phyloP scores from a whole-genome alignment of 2,888 invertebrate species.

The Ditylenchus weischeri region DNA sequence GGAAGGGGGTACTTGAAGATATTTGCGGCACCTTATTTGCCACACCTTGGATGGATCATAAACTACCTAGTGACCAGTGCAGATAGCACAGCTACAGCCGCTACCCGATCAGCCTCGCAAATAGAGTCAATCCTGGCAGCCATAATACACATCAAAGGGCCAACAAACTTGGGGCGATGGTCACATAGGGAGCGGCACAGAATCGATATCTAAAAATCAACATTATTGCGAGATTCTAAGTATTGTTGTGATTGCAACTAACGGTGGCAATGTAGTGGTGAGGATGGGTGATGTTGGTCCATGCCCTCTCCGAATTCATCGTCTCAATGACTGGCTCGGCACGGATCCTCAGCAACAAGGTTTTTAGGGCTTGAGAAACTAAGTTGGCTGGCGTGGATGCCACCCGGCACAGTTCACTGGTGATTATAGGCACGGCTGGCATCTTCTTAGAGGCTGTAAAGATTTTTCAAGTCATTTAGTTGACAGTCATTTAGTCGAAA shows the following conservation, averaged over 20 bases:
- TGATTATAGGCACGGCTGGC: conserved; percentile 39
- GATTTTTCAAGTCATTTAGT: no score
- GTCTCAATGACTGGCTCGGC: conserved; percentile 45
- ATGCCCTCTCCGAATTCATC: conserved; percentile 53
- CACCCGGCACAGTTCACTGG: conserved; percentile 47
- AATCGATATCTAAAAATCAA: conserved; percentile 29
- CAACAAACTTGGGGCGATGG: conserved; percentile 27
- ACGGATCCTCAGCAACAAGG: conserved; percentile 34
- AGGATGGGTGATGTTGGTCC: conserved; percentile 50
- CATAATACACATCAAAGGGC: conserved; percentile 28
- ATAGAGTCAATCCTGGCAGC: conserved; percentile 19
- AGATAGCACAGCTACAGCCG: conserved; percentile 45
- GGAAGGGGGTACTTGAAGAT: no score
- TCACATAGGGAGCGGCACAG: conserved; percentile 30
- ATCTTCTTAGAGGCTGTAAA: no score
- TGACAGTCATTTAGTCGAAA: no score
- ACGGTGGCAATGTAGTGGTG: conserved; percentile 47
- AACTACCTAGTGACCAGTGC: conserved; percentile 43
- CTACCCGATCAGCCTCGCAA: conserved; percentile 46
- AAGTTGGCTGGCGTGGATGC: conserved; percentile 33
- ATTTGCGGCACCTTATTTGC: no score
- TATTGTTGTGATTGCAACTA: conserved; percentile 19
- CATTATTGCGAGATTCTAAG: neutral
- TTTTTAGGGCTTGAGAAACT: conserved; percentile 30
- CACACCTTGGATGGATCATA: no score